These are phyloP conservation scores for Stegana nigrithorax DNA, from an alignment of 2,888 invertebrate genomes.

Conservation along the genomic window DNA sequence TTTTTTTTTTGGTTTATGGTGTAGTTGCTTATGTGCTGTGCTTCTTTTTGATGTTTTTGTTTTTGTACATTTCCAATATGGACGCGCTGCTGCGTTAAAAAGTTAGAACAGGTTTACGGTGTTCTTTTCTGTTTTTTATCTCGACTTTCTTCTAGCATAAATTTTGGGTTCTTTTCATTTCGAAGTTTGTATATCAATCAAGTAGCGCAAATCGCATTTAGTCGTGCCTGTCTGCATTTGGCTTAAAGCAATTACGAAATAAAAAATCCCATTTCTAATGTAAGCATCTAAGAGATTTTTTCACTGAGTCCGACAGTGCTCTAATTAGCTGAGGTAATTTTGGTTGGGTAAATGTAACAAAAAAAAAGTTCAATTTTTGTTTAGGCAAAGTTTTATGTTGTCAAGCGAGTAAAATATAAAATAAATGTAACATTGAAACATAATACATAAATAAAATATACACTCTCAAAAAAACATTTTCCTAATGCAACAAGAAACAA, in stretches of 20 bases:
- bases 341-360: too few relatives aligned
- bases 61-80: constrained; percentile 36
- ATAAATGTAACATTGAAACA: not conserved
- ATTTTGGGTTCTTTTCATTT: too few relatives aligned
- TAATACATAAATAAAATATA: not conserved
- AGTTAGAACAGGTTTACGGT: constrained; percentile 26
- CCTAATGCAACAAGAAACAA: not conserved
- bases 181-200: too few relatives aligned
- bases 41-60: constrained; percentile 28
- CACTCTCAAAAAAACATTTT: not conserved
- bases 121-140: constrained; percentile 1
- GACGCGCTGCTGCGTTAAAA: constrained; percentile 31
- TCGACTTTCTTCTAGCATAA: too few relatives aligned
- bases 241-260: not conserved
- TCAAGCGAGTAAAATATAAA: too few relatives aligned
- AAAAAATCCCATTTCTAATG: too few relatives aligned
- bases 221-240: not conserved
- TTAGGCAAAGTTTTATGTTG: too few relatives aligned
- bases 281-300: too few relatives aligned
- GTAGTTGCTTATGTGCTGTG: constrained; percentile 21
- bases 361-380: too few relatives aligned
- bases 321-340: too few relatives aligned
- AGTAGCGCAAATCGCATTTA: constrained; percentile 1
- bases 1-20: constrained; percentile 7
- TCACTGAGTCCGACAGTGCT: too few relatives aligned